Conservation (phyloP, 1,140 invertebrate species). For the Neotoxoptera formosana region DNA sequence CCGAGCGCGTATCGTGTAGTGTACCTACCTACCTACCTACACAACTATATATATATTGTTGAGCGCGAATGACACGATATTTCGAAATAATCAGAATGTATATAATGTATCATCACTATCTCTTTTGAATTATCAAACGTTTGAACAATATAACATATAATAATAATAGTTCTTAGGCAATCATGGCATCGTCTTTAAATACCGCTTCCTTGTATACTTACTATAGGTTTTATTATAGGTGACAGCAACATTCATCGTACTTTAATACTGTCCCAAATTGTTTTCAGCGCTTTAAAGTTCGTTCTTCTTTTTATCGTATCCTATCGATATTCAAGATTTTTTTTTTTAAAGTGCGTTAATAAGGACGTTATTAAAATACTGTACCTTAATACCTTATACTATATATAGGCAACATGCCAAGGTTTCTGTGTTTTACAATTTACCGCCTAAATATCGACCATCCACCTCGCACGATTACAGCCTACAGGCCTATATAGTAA, state of each 20-base stretch:
- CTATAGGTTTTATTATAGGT: neutral
- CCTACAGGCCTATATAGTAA: too few species aligned
- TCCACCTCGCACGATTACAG: neutral
- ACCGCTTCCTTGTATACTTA: too few species aligned
- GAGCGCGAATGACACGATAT: neutral
- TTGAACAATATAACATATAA: neutral
- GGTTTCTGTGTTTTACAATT: neutral
- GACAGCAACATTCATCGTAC: neutral
- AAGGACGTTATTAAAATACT: too few species aligned
- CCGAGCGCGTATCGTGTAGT: neutral
- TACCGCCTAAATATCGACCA: neutral
- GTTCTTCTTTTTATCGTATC: too few species aligned
- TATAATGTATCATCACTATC: neutral
- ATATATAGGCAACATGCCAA: neutral
- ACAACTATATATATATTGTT: neutral
- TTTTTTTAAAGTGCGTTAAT: too few species aligned
- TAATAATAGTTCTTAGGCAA: neutral
- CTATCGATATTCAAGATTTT: too few species aligned
- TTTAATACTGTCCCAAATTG: neutral
- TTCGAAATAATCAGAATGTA: slow-evolving; percentile 24
- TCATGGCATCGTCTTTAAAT: neutral
- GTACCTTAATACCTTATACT: neutral
- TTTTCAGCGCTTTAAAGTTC: neutral
- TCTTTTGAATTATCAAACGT: slow-evolving; percentile 29
- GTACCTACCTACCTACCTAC: neutral